A percentile compares a stretch with the other conserved stretches of the same genome.
Evolutionary conservation across 2,113 vertebrate species (phyloP).

Genomic region (Nothoprocta pentlandii): DNA sequence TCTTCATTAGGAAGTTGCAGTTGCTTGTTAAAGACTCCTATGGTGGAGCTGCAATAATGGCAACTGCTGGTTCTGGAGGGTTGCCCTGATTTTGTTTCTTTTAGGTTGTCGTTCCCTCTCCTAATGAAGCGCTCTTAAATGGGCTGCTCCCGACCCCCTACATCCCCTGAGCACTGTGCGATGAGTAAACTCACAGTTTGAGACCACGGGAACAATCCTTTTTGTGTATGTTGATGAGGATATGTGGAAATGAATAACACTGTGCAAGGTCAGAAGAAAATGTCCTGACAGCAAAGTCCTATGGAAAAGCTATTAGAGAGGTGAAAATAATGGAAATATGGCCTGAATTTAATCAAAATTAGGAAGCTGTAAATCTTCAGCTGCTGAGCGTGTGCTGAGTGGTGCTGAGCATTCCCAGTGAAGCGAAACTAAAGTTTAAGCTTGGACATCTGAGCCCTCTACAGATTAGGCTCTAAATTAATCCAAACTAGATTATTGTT

Average conservation of each 20-base stretch:
- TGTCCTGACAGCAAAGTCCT: background rate
- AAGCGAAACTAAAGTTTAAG: background rate
- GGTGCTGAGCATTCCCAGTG: background rate
- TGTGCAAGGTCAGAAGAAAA: background rate
- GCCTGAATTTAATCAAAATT: background rate
- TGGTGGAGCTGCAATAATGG: constrained; percentile 11
- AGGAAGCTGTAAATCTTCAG: background rate
- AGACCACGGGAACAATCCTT: constrained; percentile 44
- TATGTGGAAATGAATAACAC: constrained; percentile 30
- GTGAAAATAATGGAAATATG: background rate
- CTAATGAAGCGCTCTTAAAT: constrained; percentile 57
- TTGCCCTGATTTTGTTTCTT: constrained; percentile 56
- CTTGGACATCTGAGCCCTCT: background rate
- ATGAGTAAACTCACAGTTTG: constrained; percentile 62
- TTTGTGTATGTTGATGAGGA: constrained; percentile 29
- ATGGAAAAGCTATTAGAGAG: background rate
- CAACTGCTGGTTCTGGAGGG: constrained; percentile 61
- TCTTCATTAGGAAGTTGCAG: constrained; percentile 22
- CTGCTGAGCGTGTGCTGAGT: background rate
- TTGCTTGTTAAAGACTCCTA: constrained; percentile 27
- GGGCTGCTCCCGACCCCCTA: constrained; percentile 5
- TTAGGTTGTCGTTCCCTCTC: constrained; percentile 44
- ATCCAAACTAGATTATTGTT: background rate
- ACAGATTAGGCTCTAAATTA: background rate
- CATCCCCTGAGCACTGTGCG: constrained; percentile 2